Evolutionary conservation across 2,797 vertebrate species (phyloP).

Genomic region (Phataginus tricuspis): DNA sequence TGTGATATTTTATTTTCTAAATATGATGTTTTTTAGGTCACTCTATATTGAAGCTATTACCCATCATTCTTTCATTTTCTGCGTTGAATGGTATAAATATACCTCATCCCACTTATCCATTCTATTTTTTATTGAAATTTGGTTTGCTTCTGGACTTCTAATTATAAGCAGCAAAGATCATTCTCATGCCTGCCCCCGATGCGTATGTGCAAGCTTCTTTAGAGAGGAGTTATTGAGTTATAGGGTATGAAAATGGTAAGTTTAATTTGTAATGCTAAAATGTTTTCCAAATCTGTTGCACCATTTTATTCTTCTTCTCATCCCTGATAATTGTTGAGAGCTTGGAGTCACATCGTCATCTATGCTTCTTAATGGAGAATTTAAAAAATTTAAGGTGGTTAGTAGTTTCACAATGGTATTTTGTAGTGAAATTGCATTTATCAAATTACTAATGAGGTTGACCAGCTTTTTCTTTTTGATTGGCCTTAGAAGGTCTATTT

Average conservation of each 20-base stretch:
- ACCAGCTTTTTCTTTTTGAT: neutral
- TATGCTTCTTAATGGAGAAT: neutral
- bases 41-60: neutral
- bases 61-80: slow-evolving; percentile 34
- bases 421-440: neutral
- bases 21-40: neutral
- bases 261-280: neutral
- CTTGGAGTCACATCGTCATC: neutral
- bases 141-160: neutral
- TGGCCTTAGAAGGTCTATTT: neutral
- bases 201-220: neutral
- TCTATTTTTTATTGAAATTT: neutral
- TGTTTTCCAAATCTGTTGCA: neutral
- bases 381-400: neutral
- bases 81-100: neutral
- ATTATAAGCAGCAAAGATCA: neutral
- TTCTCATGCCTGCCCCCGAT: neutral
- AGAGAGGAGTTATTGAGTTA: neutral
- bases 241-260: neutral
- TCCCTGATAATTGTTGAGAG: neutral
- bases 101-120: neutral
- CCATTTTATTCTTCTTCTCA: fast-evolving
- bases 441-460: neutral
- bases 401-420: neutral
- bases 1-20: neutral